Evolutionary conservation across 2,113 vertebrate genomes (phyloP).

Genomic region (Salvelinus sp.): DNA sequence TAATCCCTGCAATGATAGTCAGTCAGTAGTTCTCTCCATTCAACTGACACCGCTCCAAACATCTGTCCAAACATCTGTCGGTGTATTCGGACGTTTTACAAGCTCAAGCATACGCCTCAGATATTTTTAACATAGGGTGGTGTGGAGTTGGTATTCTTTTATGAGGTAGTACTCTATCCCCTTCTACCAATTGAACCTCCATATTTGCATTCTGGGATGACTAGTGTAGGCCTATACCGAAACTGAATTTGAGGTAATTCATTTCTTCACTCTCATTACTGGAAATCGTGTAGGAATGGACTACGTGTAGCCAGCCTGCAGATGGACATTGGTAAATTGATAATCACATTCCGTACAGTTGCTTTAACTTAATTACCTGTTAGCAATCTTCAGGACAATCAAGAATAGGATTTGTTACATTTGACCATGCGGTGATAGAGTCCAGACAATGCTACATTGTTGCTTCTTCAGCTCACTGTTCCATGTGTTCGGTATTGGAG

Average conservation of each 20-base stretch:
- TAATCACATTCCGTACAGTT: not conserved
- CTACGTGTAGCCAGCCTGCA: too few relatives aligned
- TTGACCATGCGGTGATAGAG: not conserved
- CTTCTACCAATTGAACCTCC: not conserved
- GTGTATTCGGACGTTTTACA: not conserved
- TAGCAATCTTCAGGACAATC: not conserved
- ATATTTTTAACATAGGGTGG: not conserved
- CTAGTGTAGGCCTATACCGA: too few relatives aligned
- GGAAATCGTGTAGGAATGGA: too few relatives aligned
- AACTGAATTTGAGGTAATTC: too few relatives aligned
- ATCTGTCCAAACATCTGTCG: not conserved
- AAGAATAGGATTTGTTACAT: not conserved
- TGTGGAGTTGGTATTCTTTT: not conserved
- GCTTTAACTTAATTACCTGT: not conserved
- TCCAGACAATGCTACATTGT: slow-evolving; percentile 12
- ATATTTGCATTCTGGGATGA: too few relatives aligned
- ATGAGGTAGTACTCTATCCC: too few relatives aligned
- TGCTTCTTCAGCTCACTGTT: not conserved
- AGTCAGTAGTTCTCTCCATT: not conserved
- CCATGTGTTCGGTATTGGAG: not conserved
- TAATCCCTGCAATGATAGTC: not conserved
- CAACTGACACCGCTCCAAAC: not conserved
- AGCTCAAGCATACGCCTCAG: not conserved
- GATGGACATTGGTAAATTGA: too few relatives aligned
- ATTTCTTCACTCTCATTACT: too few relatives aligned